phyloP scores from a whole-genome alignment of 2,797 vertebrate species.

The Acanthornis magna region DNA sequence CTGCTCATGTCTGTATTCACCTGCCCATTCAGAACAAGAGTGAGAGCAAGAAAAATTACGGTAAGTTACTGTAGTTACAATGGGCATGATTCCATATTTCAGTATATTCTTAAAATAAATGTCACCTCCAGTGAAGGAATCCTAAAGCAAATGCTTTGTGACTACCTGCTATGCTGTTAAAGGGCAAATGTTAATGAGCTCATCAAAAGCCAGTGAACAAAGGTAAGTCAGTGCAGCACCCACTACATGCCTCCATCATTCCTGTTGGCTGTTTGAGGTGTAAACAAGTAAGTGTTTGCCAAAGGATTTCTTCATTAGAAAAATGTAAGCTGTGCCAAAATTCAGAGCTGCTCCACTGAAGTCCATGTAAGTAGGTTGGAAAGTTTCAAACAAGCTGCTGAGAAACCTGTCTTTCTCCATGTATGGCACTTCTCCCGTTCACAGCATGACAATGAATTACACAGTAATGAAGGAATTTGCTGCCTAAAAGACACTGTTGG shows the following conservation, averaged over 20 bases:
- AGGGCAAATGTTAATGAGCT: neutral
- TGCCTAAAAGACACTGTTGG: slow-evolving; percentile 23
- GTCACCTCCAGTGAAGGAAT: neutral
- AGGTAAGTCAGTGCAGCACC: neutral
- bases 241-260: neutral
- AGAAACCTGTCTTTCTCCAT: slow-evolving; percentile 59
- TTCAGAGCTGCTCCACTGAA: slow-evolving; percentile 12
- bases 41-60: neutral
- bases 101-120: neutral
- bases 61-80: neutral
- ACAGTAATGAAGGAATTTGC: slow-evolving; percentile 41
- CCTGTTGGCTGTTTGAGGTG: neutral
- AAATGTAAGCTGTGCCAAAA: slow-evolving; percentile 28
- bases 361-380: slow-evolving; percentile 29
- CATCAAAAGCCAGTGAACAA: neutral
- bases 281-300: slow-evolving; percentile 33
- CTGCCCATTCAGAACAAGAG: neutral
- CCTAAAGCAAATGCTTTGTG: neutral
- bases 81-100: neutral
- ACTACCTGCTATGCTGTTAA: neutral
- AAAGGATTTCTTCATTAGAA: slow-evolving; percentile 18
- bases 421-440: slow-evolving; percentile 52
- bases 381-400: slow-evolving; percentile 7
- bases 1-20: neutral
- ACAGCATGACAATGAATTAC: slow-evolving; percentile 45